Conservation (phyloP, 1,140 invertebrate species). For the Potamilus streckersoni region DNA sequence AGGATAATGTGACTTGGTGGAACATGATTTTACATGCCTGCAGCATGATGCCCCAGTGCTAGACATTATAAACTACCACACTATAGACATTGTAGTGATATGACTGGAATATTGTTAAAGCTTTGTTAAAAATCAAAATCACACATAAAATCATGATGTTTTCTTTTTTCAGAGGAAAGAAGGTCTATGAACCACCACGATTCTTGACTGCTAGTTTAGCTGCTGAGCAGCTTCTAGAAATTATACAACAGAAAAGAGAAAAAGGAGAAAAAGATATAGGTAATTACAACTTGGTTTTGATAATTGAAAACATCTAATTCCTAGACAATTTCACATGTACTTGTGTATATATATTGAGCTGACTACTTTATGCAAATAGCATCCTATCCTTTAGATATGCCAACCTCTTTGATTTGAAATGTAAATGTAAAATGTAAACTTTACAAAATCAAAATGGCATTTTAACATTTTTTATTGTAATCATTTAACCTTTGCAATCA, state of each 20-base stretch:
- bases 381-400: not conserved
- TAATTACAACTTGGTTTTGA: not conserved
- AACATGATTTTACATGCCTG: too few relatives aligned
- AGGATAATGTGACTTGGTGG: too few relatives aligned
- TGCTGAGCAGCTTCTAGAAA: slow-evolving; percentile 79
- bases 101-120: not conserved
- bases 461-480: too few relatives aligned
- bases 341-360: not conserved
- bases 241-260: slow-evolving; percentile 40
- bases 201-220: slow-evolving; percentile 94
- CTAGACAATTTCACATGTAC: not conserved
- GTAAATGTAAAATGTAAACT: not conserved
- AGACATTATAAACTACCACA: too few relatives aligned
- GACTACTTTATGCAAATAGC: not conserved
- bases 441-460: too few relatives aligned
- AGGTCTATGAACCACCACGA: slow-evolving; percentile 91
- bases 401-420: not conserved
- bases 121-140: too few relatives aligned
- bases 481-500: too few relatives aligned
- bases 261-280: slow-evolving; percentile 22
- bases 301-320: not conserved
- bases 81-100: not conserved
- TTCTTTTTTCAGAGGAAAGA: slow-evolving; percentile 75
- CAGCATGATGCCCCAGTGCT: too few relatives aligned
- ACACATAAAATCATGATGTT: not conserved